Base-by-base conservation (phyloP, 2,113 vertebrate genomes). In the Rhynchopsitta pachyrhyncha region DNA sequence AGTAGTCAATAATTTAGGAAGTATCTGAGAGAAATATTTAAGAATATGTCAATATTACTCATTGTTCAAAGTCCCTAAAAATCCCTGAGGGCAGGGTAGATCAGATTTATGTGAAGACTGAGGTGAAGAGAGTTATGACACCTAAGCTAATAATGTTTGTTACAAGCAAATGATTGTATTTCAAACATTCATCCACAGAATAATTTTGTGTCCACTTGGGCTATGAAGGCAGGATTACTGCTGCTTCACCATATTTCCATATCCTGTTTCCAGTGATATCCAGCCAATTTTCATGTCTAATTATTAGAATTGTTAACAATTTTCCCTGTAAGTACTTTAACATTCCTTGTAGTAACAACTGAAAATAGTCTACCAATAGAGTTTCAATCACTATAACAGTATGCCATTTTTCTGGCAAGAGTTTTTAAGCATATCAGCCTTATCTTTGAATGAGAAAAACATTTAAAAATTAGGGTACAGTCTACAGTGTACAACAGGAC, bases 1-100 rank as follows among this genome's bases (percentile, higher is more conserved):
- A 91, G 31, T 7, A 59, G 62, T 91, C 62, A 94, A 66, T 92
- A 94, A 92, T 52, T 92, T 62, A 76, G 35, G 67, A 79, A 90
- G 46, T 44, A 77, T 52, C 37, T 78, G 44, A 89, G 50, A 82
- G 55, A 80, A 94, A 76, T 82, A 82, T 69, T 90, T 73, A 69
- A 25, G 50, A 85, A 42, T 66, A 62, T 78, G 60, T 41, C 75
- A 88, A 64, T 85, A 75, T 47, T 79, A 42, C 10, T 55, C 22
- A 39, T n/a, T 71, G 20, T 78, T 91, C 57, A 78, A 71, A 82
- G 42, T 49, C 33, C 60, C 28, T 81, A 84, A 78, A 90, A 81
- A 86, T 67, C 46, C 35, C 60, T 22, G 23, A 67, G 35, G 23
- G 50, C 17, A 73, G 44, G 20, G 20, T 55, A 88, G 28, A 47